A percentile compares a stretch with the other conserved stretches of the same genome.
Conservation (phyloP, 2,113 vertebrate genomes). For the western clawed frog (Xenopus tropicalis) region DNA sequence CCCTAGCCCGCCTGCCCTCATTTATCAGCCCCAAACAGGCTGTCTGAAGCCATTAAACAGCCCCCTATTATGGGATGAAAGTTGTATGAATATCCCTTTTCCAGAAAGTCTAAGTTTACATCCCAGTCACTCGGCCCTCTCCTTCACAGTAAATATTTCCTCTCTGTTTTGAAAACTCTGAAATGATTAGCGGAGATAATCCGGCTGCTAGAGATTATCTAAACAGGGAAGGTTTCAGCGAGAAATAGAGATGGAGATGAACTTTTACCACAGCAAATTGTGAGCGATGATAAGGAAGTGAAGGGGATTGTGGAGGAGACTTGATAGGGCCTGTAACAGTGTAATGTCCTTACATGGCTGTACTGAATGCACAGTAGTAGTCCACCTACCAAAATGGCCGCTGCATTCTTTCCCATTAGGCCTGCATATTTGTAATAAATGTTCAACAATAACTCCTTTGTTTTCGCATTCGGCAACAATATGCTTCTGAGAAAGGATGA, state of each 20-base stretch:
- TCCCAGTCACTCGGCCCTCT: constrained; percentile 6
- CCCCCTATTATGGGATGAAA: constrained; percentile 26
- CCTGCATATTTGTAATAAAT: neutral
- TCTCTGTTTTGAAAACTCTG: constrained; percentile 40
- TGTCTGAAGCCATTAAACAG: constrained; percentile 42
- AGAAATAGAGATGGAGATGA: constrained; percentile 20
- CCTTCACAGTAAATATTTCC: constrained; percentile 42
- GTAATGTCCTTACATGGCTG: neutral
- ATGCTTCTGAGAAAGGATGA: neutral
- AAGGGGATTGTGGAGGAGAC: constrained; percentile 3
- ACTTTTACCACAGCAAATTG: constrained; percentile 22
- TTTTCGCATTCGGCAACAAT: neutral
- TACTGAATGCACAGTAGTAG: neutral
- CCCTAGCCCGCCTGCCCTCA: constrained; percentile 11
- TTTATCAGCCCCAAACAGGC: constrained; percentile 39
- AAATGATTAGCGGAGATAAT: constrained; percentile 44
- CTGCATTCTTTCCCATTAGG: neutral
- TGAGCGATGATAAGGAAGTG: constrained; percentile 9
- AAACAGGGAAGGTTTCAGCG: constrained; percentile 37
- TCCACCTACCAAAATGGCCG: neutral
- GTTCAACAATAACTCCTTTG: neutral
- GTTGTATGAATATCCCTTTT: constrained; percentile 15
- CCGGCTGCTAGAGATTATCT: constrained; percentile 32
- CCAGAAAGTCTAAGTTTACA: constrained; percentile 6
- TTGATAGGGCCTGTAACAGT: neutral